Base-by-base conservation (phyloP, 1,140 invertebrate species). In the Babylonia areolata region DNA sequence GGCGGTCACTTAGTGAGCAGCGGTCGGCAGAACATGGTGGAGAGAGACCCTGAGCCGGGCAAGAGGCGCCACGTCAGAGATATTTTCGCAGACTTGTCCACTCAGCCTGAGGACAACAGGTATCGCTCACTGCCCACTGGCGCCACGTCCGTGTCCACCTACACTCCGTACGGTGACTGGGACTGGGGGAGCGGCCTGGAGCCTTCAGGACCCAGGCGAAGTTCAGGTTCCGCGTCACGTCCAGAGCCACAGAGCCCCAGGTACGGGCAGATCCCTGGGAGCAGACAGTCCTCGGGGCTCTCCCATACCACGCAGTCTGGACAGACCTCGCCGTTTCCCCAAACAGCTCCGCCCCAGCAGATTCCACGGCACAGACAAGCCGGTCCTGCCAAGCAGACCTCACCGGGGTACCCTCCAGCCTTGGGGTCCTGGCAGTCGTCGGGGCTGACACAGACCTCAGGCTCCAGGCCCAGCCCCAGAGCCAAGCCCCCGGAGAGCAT, bases 31-130 rank as follows among this genome's bases (percentile, higher is more conserved):
- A 40, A 73, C 64, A 33, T 31, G 3, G 64, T 17, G 40, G 31
- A 58, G 37, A 39, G 28, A 11, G 31, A 73, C 64, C 20, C 28
- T 23, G 46, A 31, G 5, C 9, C n/a, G 0, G 33, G 46, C 3
- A 84, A 20, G 40, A 39, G 82, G 69, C 82, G 64, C 11, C 82
- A 75, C 82, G 82, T 84, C 64, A 35, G 31, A 51, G 82, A 84
- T 69, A 84, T 84, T 12, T 84, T 84, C 17, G 15, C 51, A 1
- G 82, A 84, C 40, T 2, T 12, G 0, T 79, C 37, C 6, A 9
- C 35, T 0, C 31, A 39, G 23, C 39, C 0, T 39, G n/a, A 73
- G 17, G 35, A 39, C 37, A 37, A 28, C 28, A 0, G 9, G 17
- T 37, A 28, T 11, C 35, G 15, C 2, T 3, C 0, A 15, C 1